Base-by-base conservation (phyloP, 2,113 vertebrate genomes). In the Bubo scandiacus region DNA sequence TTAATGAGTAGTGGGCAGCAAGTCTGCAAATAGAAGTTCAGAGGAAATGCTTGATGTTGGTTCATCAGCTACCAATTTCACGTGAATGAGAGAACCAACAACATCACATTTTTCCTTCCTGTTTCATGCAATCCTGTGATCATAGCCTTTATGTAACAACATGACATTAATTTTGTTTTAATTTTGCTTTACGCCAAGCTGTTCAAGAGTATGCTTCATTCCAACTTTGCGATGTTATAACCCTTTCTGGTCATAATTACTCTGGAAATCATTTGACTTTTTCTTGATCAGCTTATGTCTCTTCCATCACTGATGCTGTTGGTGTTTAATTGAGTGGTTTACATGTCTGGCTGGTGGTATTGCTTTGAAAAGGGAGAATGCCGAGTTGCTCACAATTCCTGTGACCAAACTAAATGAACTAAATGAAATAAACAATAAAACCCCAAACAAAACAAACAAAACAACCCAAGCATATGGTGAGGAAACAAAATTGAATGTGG, bases 31-130 rank as follows among this genome's bases (percentile, higher is more conserved):
- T 17, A 26, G 2, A 30, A 20, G 38, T 10, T 81, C 13, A 18
- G 66, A 63, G 57, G 30, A 8, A 20, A 15, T 12, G 12, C 40
- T 29, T 38, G 40, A 0, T 63, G 30, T 19, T n/a, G 9, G 40
- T 47, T 93, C 14, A 10, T 27, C 40, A 61, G 36, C 40, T 70
- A 12, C 57, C 3, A 6, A 4, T 25, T 43, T 11, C 21, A 2
- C 4, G 3, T 49, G 66, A 11, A 15, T 20, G 6, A 18, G 19
- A 45, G 15, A n/a, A 15, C 17, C 26, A 9, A 14, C 0, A 0
- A 2, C 15, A 8, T 36, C 30, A 3, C 0, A 0, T 27, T 70
- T 81, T 70, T 21, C 42, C 19, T 8, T 47, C 22, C 21, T 38
- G 61, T 52, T 40, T 66, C 6, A 1, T 12, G 47, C 32, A 32